Evolutionary conservation across 2,113 vertebrate genomes (phyloP).

Genomic region (Sitta europaea): DNA sequence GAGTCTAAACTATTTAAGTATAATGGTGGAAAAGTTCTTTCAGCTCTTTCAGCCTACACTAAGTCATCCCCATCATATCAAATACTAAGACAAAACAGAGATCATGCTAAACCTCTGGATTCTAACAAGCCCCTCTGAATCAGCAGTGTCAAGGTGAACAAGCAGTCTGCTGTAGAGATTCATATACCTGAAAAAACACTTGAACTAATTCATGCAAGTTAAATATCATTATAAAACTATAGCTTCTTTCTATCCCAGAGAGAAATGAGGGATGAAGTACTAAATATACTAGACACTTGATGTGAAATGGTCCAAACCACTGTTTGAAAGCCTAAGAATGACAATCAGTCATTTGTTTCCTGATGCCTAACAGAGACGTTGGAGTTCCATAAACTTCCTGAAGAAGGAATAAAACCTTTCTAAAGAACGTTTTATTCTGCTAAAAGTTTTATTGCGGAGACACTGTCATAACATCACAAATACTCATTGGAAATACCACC

Average conservation of each 20-base stretch:
- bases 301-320: background rate
- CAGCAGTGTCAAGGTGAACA: background rate
- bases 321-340: background rate
- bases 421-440: background rate
- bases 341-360: background rate
- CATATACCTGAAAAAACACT: background rate
- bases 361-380: background rate
- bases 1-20: background rate
- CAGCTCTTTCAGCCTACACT: background rate
- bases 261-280: background rate
- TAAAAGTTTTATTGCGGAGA: background rate
- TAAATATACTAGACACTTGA: background rate
- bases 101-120: background rate
- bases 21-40: background rate
- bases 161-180: background rate
- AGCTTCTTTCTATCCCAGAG: background rate
- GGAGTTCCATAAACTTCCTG: background rate
- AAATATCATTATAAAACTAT: background rate
- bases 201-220: background rate
- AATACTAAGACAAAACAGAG: background rate
- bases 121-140: background rate
- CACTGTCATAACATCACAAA: background rate
- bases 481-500: background rate
- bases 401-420: background rate
- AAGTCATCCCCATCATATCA: background rate